phyloP scores from a whole-genome alignment of 2,888 invertebrate genomes.

The Timema cristinae region DNA sequence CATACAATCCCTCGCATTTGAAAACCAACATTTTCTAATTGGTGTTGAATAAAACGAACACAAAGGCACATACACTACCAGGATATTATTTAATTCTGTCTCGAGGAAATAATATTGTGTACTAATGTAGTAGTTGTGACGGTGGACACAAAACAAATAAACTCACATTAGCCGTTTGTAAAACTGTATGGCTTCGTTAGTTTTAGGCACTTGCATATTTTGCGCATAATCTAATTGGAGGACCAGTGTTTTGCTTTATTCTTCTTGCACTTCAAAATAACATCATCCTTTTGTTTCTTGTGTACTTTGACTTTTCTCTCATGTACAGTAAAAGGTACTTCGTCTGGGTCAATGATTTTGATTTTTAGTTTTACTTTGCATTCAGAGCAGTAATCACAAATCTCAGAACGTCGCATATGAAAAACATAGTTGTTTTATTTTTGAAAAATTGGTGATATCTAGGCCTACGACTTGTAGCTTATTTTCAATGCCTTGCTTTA shows the following conservation, averaged over 20 bases:
- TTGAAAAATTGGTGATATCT: slow-evolving; percentile 30
- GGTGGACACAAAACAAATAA: slow-evolving; percentile 31
- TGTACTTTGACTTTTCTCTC: slow-evolving; percentile 23
- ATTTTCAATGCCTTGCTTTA: not conserved
- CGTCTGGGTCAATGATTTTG: slow-evolving; percentile 20
- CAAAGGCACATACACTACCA: too few relatives aligned
- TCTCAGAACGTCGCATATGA: slow-evolving; percentile 27
- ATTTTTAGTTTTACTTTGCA: slow-evolving; percentile 25
- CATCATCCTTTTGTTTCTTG: not conserved
- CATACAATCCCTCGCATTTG: too few relatives aligned
- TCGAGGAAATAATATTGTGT: slow-evolving; percentile 28
- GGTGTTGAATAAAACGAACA: too few relatives aligned
- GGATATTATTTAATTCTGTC: slow-evolving; percentile 19
- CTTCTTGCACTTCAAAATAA: slow-evolving; percentile 16
- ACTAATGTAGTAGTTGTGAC: slow-evolving; percentile 29
- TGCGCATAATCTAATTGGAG: slow-evolving; percentile 34
- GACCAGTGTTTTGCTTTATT: slow-evolving; percentile 21
- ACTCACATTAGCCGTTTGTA: slow-evolving; percentile 32
- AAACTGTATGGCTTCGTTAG: slow-evolving; percentile 29
- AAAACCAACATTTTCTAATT: too few relatives aligned
- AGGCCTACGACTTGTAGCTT: slow-evolving; percentile 23
- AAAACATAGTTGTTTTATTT: slow-evolving; percentile 24
- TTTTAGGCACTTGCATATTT: slow-evolving; percentile 32
- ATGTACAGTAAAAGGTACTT: slow-evolving; percentile 23
- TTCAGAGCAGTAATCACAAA: slow-evolving; percentile 29